Percentiles rank a stretch among this genome's conserved stretches.
Evolutionary conservation across 2,797 vertebrate genomes (phyloP).

Genomic region (Coilia nasus): DNA sequence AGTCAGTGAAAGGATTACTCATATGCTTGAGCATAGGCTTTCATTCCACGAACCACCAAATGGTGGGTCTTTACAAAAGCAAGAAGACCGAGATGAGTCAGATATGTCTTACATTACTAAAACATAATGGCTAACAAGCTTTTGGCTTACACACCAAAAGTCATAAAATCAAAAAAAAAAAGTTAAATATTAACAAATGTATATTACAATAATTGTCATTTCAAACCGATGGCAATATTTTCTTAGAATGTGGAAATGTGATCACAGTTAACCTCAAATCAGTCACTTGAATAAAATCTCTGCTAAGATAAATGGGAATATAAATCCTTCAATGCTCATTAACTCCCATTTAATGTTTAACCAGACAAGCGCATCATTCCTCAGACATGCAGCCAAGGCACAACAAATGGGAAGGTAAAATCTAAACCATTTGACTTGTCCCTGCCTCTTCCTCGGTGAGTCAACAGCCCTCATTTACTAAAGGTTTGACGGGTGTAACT

Average conservation of each 20-base stretch:
- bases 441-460: not conserved
- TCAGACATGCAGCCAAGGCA: not conserved
- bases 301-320: not conserved
- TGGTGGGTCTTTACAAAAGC: not conserved
- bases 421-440: not conserved
- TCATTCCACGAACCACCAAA: not conserved
- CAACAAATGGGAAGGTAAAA: not conserved
- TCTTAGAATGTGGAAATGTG: constrained; percentile 5
- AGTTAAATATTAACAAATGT: not conserved
- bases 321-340: not conserved
- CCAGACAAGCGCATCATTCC: constrained; percentile 10
- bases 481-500: too few relatives aligned
- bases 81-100: not conserved
- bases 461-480: too few relatives aligned
- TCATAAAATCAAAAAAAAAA: not conserved
- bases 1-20: not conserved
- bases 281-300: not conserved
- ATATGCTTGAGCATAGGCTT: not conserved
- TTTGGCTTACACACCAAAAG: not conserved
- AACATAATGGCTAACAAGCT: not conserved
- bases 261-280: not conserved
- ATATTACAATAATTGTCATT: not conserved
- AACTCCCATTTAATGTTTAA: constrained; percentile 17
- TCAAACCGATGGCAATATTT: not conserved
- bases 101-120: not conserved